Percentiles rank a stretch among this genome's conserved stretches.
Conservation (phyloP, 2,797 vertebrate species). For the Gouania willdenowi region DNA sequence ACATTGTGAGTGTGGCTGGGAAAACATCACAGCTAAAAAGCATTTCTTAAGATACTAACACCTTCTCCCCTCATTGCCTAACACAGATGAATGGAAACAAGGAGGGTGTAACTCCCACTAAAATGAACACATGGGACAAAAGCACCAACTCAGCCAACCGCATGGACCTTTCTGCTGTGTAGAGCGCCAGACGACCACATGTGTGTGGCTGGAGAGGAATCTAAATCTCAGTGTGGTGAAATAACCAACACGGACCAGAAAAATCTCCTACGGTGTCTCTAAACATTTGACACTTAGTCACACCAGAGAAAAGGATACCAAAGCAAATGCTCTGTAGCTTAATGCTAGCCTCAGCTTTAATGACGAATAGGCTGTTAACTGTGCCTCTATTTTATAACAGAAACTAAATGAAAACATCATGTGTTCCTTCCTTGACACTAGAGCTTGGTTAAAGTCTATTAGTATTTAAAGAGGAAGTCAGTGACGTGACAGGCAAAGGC, state of each 20-base stretch:
- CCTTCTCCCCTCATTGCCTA: constrained; percentile 17
- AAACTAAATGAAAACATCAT: constrained; percentile 1
- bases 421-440: constrained; percentile 7
- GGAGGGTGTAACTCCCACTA: constrained; percentile 82
- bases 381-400: constrained; percentile 20
- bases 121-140: constrained; percentile 92
- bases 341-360: constrained; percentile 16
- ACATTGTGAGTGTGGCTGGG: constrained; percentile 89
- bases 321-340: constrained; percentile 16
- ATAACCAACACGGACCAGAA: constrained; percentile 47
- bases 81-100: constrained; percentile 88
- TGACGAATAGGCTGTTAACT: constrained; percentile 57
- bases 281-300: constrained; percentile 21
- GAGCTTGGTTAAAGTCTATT: neutral
- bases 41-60: neutral
- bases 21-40: too few species aligned
- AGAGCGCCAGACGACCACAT: constrained; percentile 37
- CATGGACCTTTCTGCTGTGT: constrained; percentile 89
- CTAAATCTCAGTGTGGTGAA: constrained; percentile 19
- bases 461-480: constrained; percentile 7
- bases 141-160: constrained; percentile 90
- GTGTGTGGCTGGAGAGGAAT: constrained; percentile 5
- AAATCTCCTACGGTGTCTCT: constrained; percentile 19
- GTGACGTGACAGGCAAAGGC: constrained; percentile 4
- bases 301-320: constrained; percentile 18